Evolutionary conservation across 2,797 vertebrate species (phyloP).

Genomic region (Microtus obscurus): DNA sequence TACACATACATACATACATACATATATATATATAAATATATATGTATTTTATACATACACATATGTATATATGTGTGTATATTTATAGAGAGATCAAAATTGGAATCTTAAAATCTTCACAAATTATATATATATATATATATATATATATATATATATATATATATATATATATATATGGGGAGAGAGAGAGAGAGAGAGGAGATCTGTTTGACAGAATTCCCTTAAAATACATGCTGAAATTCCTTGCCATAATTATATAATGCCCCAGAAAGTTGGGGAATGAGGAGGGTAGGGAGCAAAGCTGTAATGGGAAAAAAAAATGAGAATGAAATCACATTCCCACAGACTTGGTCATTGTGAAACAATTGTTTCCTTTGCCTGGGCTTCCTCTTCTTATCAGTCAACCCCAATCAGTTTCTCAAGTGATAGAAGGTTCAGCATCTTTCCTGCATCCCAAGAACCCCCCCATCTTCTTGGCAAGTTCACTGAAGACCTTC

Average conservation of each 20-base stretch:
- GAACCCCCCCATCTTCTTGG: neutral
- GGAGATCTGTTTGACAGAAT: neutral
- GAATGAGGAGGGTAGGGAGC: neutral
- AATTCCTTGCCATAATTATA: slow-evolving; percentile 9
- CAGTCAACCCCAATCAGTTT: slow-evolving; percentile 32
- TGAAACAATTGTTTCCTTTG: slow-evolving; percentile 76
- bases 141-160: no score
- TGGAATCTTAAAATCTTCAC: no score
- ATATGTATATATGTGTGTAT: no score
- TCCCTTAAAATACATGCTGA: slow-evolving; percentile 20
- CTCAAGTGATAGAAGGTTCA: neutral
- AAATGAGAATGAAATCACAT: slow-evolving; percentile 62
- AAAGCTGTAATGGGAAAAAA: slow-evolving; percentile 44
- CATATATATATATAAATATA: no score
- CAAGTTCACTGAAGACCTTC: neutral
- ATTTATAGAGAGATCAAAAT: no score
- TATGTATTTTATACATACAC: no score
- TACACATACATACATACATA: no score
- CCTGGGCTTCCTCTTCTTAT: slow-evolving; percentile 63
- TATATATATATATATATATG: no score
- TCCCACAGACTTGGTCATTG: slow-evolving; percentile 69
- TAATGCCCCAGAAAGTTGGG: neutral
- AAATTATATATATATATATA: no score
- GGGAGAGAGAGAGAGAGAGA: no score
- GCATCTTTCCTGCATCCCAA: neutral